Evolutionary conservation across 2,888 invertebrate genomes (phyloP).

Genomic region (Syrphus vitripennis): DNA sequence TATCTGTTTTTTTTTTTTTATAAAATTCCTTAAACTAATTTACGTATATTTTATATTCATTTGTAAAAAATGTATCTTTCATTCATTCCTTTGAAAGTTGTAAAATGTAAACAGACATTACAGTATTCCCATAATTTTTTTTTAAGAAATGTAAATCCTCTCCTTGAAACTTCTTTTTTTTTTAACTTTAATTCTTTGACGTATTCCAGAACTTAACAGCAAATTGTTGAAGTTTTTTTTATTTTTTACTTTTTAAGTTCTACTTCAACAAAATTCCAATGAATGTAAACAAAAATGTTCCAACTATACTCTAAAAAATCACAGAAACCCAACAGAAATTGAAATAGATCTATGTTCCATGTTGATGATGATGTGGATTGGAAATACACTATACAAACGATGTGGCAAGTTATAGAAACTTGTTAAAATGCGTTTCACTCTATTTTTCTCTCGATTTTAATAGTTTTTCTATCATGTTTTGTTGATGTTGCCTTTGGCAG

Average conservation of each 20-base stretch:
- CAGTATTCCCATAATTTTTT: too few relatives aligned
- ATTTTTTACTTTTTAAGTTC: not conserved
- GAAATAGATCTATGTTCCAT: not conserved
- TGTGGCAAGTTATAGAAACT: not conserved
- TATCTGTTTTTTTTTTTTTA: too few relatives aligned
- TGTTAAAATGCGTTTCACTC: not conserved
- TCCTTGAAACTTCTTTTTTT: not conserved
- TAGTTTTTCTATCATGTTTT: not conserved
- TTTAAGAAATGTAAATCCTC: too few relatives aligned
- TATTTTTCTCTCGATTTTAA: not conserved
- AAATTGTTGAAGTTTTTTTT: slow-evolving; percentile 37
- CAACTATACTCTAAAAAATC: slow-evolving; percentile 17
- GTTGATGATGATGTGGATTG: not conserved
- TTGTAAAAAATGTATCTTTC: too few relatives aligned
- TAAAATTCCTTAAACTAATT: too few relatives aligned
- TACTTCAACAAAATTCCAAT: not conserved
- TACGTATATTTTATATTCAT: too few relatives aligned
- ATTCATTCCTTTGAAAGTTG: too few relatives aligned
- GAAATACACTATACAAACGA: not conserved
- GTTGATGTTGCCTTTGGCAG: not conserved
- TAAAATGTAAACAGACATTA: too few relatives aligned
- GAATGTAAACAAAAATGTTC: slow-evolving; percentile 56
- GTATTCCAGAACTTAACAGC: slow-evolving; percentile 38
- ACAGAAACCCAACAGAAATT: slow-evolving; percentile 4
- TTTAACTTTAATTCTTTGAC: slow-evolving; percentile 16